Base-by-base conservation (phyloP, 1,140 invertebrate species). In the Ganaspis sp. region DNA sequence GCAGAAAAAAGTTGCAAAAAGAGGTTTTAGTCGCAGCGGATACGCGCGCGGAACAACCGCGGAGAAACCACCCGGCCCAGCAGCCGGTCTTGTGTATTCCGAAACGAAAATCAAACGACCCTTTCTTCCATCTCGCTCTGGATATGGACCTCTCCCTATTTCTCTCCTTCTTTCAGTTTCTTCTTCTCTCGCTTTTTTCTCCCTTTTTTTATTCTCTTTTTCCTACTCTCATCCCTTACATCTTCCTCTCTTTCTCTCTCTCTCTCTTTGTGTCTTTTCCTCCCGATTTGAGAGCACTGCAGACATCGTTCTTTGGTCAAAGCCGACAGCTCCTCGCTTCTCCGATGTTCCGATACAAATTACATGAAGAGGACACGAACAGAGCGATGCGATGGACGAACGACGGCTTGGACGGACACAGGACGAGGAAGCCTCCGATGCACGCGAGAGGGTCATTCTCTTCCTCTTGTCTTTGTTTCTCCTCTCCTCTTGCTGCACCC, bases 301-400 rank as follows among this genome's bases (percentile, higher is more conserved):
- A 54, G n/a, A 75, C 77, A 84, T 84, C 80, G 78, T 80, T 80
- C 82, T 84, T 84, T 84, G 80, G 80, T 54, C 21, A 76, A 82
- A 79, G 82, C 81, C 83, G 83, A 82, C 81, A 77, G 81, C 72
- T 79, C 77, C 75, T 82, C 70, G 81, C 79, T 78, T 79, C 81
- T 72, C 75, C 76, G 78, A 83, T 83, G 83, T 83, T 81, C 75
- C 81, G 81, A 83, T 83, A 83, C 83, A 85, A 85, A 85, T 81
- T 83, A 85, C 83, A 85, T 76, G 81, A 83, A 79, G 71, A 80
- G 81, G 79, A 84, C 83, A 84, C 69, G 81, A 77, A 72, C 75
- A 77, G 79, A 84, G 74, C 76, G 80, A 84, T 77, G 80, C 78
- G 83, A 84, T 79, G 80, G 76, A 80, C 77, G 78, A 81, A 82